Evolutionary conservation across 30 jellyfish, hydroid and myxozoan species (phyloP).

Genomic region (Cassiopea andromeda): DNA sequence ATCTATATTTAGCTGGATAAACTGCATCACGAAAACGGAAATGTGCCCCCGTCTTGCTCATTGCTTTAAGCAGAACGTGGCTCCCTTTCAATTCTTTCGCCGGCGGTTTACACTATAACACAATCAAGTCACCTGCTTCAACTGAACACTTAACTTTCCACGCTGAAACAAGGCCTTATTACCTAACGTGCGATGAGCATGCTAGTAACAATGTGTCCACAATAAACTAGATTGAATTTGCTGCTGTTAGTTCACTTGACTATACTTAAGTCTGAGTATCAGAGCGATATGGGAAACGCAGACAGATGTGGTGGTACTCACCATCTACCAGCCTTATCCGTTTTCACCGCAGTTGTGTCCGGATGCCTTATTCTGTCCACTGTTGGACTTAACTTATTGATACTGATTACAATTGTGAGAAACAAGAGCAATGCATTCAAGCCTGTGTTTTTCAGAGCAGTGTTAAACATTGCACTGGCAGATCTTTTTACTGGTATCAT

Average conservation of each 20-base stretch:
- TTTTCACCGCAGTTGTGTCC: conserved; percentile 46
- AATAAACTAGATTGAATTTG: not conserved
- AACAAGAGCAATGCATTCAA: conserved; percentile 65
- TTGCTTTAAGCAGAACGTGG: conserved; percentile 29
- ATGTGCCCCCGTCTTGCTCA: conserved; percentile 24
- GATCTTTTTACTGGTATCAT: conserved; percentile 87
- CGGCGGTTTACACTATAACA: conserved; percentile 23
- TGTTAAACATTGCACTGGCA: conserved; percentile 80
- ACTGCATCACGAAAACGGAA: too few relatives aligned
- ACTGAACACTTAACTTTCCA: conserved; percentile 38
- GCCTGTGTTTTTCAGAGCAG: conserved; percentile 68
- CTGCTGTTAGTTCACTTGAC: not conserved
- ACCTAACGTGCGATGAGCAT: conserved; percentile 20
- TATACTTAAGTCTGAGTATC: not conserved
- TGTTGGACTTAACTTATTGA: conserved; percentile 46
- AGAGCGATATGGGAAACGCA: conserved; percentile 47
- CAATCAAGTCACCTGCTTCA: conserved; percentile 67
- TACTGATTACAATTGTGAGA: conserved; percentile 50
- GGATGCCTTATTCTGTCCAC: conserved; percentile 52
- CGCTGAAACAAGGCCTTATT: conserved; percentile 45
- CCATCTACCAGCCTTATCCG: conserved; percentile 53
- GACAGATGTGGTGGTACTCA: conserved; percentile 68
- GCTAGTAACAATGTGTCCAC: conserved; percentile 14
- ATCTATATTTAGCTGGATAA: too few relatives aligned
- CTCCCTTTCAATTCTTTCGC: conserved; percentile 62